These are phyloP conservation scores for Leptinotarsa juncta DNA, from an alignment of 2,888 invertebrate species.

Conservation along the genomic window DNA sequence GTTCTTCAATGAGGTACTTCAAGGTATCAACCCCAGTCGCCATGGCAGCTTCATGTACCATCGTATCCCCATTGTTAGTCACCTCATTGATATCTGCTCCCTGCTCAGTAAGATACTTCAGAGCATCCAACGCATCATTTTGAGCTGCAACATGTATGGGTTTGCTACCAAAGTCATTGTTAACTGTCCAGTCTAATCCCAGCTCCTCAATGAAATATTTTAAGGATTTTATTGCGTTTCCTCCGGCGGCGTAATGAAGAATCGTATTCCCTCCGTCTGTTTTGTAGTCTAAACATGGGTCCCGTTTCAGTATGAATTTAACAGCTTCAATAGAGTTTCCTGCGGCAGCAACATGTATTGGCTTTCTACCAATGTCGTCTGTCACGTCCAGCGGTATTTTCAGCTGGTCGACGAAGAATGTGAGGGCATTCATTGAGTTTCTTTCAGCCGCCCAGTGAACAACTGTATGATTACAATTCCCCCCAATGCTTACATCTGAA, in stretches of 20 bases:
- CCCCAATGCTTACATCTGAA: constrained; percentile 1
- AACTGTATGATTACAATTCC: constrained; percentile 2
- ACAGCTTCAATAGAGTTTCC: constrained; percentile 12
- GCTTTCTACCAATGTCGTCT: constrained; percentile 1
- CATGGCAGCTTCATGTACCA: constrained; percentile 11
- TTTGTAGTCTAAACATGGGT: background rate
- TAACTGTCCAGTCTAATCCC: background rate
- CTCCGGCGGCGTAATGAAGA: constrained; percentile 23
- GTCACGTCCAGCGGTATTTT: background rate
- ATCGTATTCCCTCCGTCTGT: background rate
- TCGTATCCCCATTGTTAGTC: background rate
- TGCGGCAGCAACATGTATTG: constrained; percentile 5
- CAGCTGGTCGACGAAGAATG: constrained; percentile 8
- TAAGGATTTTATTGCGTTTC: constrained; percentile 17
- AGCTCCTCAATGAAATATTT: constrained; percentile 17
- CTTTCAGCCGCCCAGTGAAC: constrained; percentile 16
- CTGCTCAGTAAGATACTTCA: constrained; percentile 4
- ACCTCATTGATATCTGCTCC: background rate
- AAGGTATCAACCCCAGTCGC: constrained; percentile 14
- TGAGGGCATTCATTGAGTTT: constrained; percentile 23
- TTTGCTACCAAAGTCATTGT: background rate
- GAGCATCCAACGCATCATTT: constrained; percentile 2
- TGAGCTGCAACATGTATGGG: background rate
- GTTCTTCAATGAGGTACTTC: constrained; percentile 11
- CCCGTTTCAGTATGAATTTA: constrained; percentile 6